These are phyloP conservation scores for Fopius arisanus DNA, from an alignment of 1,140 invertebrate genomes.

Conservation along the genomic window DNA sequence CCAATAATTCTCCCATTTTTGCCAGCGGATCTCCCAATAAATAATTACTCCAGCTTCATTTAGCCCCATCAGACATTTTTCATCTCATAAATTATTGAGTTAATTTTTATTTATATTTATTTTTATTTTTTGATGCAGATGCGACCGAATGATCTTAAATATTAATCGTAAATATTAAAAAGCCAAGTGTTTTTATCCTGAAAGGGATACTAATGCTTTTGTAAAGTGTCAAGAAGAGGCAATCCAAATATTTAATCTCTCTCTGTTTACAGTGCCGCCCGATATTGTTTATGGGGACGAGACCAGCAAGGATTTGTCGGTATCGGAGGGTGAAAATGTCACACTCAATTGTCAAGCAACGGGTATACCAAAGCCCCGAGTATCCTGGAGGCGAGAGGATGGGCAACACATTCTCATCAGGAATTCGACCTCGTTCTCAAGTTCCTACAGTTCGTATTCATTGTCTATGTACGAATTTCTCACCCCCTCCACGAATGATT, in stretches of 20 bases:
- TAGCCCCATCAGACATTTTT: no score
- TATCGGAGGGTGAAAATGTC: conserved; percentile 82
- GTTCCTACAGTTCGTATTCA: conserved; percentile 34
- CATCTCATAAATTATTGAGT: no score
- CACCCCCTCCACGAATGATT: background rate
- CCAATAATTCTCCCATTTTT: no score
- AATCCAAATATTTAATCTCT: background rate
- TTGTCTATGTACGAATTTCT: conserved; percentile 23
- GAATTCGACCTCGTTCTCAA: conserved; percentile 57
- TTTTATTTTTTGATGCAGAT: no score
- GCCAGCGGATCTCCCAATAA: no score
- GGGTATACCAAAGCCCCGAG: conserved; percentile 76
- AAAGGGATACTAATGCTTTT: no score
- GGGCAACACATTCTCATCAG: conserved; percentile 75
- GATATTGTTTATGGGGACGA: conserved; percentile 75
- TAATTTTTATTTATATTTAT: no score
- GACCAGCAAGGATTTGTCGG: conserved; percentile 78
- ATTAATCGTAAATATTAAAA: no score
- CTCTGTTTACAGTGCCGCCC: conserved; percentile 70
- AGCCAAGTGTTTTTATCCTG: no score
- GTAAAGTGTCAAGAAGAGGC: background rate
- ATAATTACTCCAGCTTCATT: no score
- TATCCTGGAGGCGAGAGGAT: conserved; percentile 76
- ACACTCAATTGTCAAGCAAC: conserved; percentile 81
- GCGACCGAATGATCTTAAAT: no score